phyloP scores from a whole-genome alignment of 2,888 invertebrate species.

The Zaprionus lineosus region DNA sequence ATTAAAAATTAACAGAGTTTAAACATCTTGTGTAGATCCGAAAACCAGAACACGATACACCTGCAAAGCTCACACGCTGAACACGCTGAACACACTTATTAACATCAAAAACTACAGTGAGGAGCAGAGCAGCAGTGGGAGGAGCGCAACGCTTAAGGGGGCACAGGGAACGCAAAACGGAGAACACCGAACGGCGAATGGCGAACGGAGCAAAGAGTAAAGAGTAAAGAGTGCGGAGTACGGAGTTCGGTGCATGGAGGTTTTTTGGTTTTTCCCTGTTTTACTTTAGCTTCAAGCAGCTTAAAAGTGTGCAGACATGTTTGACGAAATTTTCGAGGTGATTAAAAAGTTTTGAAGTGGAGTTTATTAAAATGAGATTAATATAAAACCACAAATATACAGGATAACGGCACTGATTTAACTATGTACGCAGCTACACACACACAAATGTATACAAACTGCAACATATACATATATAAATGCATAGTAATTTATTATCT shows the following conservation, averaged over 20 bases:
- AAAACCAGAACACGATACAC: background rate
- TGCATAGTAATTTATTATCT: too few species aligned
- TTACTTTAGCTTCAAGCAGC: slow-evolving; percentile 25
- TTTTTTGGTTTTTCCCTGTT: slow-evolving; percentile 10
- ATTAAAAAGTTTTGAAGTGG: slow-evolving; percentile 77
- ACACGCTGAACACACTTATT: slow-evolving; percentile 1
- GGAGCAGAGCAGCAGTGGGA: slow-evolving; percentile 7
- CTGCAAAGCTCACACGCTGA: slow-evolving; percentile 1
- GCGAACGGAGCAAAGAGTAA: background rate
- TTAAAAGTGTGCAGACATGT: slow-evolving; percentile 48
- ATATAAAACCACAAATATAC: slow-evolving; percentile 32
- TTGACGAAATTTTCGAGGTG: slow-evolving; percentile 68
- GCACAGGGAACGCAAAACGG: background rate
- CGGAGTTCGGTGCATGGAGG: too few species aligned
- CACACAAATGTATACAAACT: too few species aligned
- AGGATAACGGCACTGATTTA: too few species aligned
- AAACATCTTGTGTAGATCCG: background rate
- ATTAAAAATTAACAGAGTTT: background rate
- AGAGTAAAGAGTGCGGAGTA: background rate
- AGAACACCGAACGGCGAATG: too few species aligned
- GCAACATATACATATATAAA: too few species aligned
- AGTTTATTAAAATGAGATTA: slow-evolving; percentile 76
- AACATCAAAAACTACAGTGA: slow-evolving; percentile 1
- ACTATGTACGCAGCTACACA: too few species aligned
- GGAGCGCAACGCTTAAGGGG: background rate